These are phyloP conservation scores for Caiman crocodilus DNA, from an alignment of 2,797 vertebrate species.

Conservation along the genomic window DNA sequence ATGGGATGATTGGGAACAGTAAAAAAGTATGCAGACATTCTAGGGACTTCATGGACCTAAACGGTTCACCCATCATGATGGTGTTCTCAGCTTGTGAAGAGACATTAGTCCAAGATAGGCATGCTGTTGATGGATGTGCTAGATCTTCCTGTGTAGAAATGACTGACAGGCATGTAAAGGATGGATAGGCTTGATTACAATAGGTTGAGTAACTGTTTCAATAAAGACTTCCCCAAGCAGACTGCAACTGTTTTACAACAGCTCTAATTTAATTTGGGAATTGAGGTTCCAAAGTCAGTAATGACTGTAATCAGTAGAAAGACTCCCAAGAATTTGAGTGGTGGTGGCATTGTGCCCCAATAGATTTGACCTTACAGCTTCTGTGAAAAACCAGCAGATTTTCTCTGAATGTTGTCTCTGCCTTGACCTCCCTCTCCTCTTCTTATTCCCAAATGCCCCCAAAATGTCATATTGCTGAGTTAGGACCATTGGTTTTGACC, in stretches of 20 bases:
- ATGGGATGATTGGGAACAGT: neutral
- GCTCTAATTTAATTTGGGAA: neutral
- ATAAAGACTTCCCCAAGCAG: conserved; percentile 15
- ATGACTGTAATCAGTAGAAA: conserved; percentile 22
- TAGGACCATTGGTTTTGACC: too few relatives aligned
- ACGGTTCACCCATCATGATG: neutral
- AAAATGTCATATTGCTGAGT: too few relatives aligned
- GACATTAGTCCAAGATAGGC: neutral
- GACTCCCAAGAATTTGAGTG: neutral
- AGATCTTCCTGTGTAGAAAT: conserved; percentile 59
- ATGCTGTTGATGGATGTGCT: conserved; percentile 9
- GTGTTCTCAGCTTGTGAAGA: neutral
- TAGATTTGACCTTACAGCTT: neutral
- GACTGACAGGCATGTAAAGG: conserved; percentile 45
- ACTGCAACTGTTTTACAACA: neutral
- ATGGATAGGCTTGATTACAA: conserved; percentile 34
- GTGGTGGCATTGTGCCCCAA: neutral
- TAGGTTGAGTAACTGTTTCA: conserved; percentile 42
- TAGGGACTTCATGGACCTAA: neutral
- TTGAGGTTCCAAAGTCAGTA: neutral
- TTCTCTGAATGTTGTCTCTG: neutral
- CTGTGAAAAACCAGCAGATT: neutral
- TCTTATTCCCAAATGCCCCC: neutral
- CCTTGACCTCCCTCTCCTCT: neutral
- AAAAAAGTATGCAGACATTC: neutral